phyloP scores from a whole-genome alignment of 2,888 invertebrate genomes.

The Copidosoma aretas region DNA sequence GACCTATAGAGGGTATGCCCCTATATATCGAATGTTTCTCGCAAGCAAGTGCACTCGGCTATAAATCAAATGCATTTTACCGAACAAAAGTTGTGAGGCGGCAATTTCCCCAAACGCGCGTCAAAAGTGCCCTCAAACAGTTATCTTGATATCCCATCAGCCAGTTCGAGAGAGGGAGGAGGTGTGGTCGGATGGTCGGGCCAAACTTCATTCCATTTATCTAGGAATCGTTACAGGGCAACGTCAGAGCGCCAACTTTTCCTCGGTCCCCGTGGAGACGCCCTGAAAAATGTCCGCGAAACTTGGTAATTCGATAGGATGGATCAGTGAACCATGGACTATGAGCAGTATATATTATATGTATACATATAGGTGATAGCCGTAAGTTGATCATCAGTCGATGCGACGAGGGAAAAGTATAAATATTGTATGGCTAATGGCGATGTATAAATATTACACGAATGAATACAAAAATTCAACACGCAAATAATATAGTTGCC shows the following conservation, averaged over 20 bases:
- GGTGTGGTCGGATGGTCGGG: not conserved
- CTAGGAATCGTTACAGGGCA: slow-evolving; percentile 32
- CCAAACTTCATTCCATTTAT: slow-evolving; percentile 38
- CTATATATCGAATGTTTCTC: no score
- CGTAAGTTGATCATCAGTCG: no score
- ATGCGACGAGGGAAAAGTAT: no score
- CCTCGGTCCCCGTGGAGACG: not conserved
- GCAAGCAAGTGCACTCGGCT: not conserved
- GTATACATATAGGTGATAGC: no score
- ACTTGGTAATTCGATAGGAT: slow-evolving; percentile 38
- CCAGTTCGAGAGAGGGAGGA: not conserved
- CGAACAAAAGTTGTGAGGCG: slow-evolving; percentile 27
- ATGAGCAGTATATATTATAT: no score
- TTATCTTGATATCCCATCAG: slow-evolving; percentile 31
- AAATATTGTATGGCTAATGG: no score
- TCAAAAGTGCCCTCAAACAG: slow-evolving; percentile 37
- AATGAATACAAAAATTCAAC: no score
- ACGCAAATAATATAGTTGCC: no score
- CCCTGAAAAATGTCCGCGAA: slow-evolving; percentile 37
- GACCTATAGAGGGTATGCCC: no score
- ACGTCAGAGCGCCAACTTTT: not conserved
- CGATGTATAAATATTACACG: no score
- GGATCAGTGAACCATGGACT: slow-evolving; percentile 18
- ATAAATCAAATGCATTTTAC: slow-evolving; percentile 31
- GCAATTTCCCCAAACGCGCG: slow-evolving; percentile 28